phyloP scores from a whole-genome alignment of 1,140 invertebrate species.

The Microplitis demolitor region DNA sequence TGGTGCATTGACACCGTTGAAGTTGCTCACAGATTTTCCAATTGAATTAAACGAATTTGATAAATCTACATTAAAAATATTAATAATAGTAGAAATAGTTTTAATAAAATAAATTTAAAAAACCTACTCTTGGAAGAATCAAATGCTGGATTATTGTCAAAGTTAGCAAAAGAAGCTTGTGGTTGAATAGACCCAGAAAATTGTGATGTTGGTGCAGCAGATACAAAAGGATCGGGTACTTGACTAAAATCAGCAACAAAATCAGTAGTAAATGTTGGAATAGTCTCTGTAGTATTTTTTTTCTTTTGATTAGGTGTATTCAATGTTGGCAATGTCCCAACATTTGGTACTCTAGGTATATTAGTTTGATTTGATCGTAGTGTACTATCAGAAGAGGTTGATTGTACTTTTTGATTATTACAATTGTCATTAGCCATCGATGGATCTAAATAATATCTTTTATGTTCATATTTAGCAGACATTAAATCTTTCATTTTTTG shows the following conservation, averaged over 20 bases:
- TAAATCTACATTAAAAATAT: constrained; percentile 47
- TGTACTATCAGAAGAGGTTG: constrained; percentile 31
- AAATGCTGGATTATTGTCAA: constrained; percentile 75
- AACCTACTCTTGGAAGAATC: constrained; percentile 62
- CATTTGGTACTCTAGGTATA: constrained; percentile 49
- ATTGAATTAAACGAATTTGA: constrained; percentile 48
- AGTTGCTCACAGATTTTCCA: constrained; percentile 41
- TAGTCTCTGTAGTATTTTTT: constrained; percentile 34
- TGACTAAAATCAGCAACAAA: constrained; percentile 72
- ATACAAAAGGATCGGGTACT: constrained; percentile 53
- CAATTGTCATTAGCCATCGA: constrained; percentile 55
- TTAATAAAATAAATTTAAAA: constrained; percentile 22
- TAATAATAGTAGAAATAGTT: constrained; percentile 16
- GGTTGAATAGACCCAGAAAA: constrained; percentile 47
- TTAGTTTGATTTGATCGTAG: constrained; percentile 34
- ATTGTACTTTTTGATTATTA: constrained; percentile 49
- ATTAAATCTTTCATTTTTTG: constrained; percentile 89
- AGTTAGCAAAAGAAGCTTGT: constrained; percentile 71
- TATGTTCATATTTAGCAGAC: constrained; percentile 92
- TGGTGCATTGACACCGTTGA: constrained; percentile 52
- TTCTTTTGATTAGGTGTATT: constrained; percentile 35
- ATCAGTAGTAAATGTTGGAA: constrained; percentile 57
- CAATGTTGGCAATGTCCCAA: constrained; percentile 36
- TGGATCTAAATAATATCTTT: constrained; percentile 77
- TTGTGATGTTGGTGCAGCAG: constrained; percentile 39